Percentiles rank a stretch among this genome's conserved stretches.
These are phyloP conservation scores for Drosophila anomalipes DNA, from an alignment of 2,888 invertebrate genomes.

Conservation along the genomic window DNA sequence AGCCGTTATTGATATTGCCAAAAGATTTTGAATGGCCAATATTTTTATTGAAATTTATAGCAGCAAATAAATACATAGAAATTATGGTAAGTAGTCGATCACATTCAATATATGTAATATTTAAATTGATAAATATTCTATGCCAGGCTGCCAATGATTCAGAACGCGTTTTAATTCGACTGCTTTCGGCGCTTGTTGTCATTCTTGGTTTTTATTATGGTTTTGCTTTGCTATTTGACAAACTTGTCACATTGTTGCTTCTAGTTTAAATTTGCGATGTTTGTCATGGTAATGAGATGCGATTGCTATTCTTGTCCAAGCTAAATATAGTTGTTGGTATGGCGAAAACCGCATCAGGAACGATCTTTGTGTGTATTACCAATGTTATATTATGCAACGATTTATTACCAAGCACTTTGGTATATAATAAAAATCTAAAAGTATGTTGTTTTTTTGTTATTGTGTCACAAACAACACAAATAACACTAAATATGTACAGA, in stretches of 20 bases:
- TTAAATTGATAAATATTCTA: slow-evolving; percentile 11
- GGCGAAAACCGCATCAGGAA: neutral
- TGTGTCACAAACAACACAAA: neutral
- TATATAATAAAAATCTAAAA: neutral
- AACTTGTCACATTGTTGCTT: slow-evolving; percentile 71
- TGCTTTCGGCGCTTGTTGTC: slow-evolving; percentile 52
- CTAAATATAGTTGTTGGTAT: slow-evolving; percentile 44
- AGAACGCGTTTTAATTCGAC: slow-evolving; percentile 61
- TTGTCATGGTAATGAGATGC: slow-evolving; percentile 65
- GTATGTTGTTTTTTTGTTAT: neutral
- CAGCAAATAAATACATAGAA: slow-evolving; percentile 38
- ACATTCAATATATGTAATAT: slow-evolving; percentile 15
- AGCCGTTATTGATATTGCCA: slow-evolving; percentile 51
- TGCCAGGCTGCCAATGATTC: slow-evolving; percentile 24
- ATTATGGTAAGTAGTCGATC: slow-evolving; percentile 23
- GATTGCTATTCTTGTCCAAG: slow-evolving; percentile 34
- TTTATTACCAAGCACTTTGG: neutral
- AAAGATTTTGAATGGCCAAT: slow-evolving; percentile 40
- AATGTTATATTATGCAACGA: neutral
- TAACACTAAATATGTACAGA: neutral
- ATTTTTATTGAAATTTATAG: slow-evolving; percentile 55
- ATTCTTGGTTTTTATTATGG: slow-evolving; percentile 26
- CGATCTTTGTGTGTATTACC: neutral
- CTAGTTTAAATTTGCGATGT: slow-evolving; percentile 40
- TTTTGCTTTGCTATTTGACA: slow-evolving; percentile 60